A percentile compares a stretch with the other conserved stretches of the same genome.
Evolutionary conservation across 2,113 vertebrate species (phyloP).

Genomic region (Eurypyga helias): DNA sequence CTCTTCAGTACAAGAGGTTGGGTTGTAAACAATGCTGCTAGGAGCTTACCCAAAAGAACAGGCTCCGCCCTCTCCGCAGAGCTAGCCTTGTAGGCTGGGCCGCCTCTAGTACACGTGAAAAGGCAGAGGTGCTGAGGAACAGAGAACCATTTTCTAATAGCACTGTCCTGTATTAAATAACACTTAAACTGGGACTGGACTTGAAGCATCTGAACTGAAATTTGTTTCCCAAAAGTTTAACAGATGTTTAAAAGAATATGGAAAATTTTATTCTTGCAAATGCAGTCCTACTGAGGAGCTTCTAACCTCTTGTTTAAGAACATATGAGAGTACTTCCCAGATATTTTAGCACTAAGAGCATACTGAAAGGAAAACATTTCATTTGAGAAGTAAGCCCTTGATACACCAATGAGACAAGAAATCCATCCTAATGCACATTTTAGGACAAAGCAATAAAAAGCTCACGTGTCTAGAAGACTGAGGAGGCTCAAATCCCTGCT

Average conservation of each 20-base stretch:
- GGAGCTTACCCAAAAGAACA: neutral
- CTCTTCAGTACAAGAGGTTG: neutral
- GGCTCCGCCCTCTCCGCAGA: neutral
- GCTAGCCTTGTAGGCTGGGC: neutral
- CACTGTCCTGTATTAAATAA: neutral
- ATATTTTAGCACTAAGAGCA: neutral
- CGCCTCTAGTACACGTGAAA: neutral
- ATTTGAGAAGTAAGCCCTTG: constrained; percentile 12
- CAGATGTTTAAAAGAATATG: neutral
- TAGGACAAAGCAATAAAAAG: constrained; percentile 1
- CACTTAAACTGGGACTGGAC: neutral
- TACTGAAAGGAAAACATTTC: neutral
- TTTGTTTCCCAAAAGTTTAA: neutral
- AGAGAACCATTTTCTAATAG: neutral
- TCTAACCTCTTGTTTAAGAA: neutral
- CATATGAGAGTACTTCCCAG: neutral
- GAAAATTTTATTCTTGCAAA: neutral
- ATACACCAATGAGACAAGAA: neutral
- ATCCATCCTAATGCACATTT: neutral
- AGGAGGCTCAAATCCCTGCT: neutral
- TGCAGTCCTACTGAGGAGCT: neutral
- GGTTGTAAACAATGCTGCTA: neutral
- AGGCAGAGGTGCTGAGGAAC: neutral
- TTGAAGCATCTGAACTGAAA: neutral
- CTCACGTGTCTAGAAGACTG: neutral